A percentile compares a stretch with the other conserved stretches of the same genome.
phyloP scores from a whole-genome alignment of 2,113 vertebrate species.

The Hipposideros armiger region DNA sequence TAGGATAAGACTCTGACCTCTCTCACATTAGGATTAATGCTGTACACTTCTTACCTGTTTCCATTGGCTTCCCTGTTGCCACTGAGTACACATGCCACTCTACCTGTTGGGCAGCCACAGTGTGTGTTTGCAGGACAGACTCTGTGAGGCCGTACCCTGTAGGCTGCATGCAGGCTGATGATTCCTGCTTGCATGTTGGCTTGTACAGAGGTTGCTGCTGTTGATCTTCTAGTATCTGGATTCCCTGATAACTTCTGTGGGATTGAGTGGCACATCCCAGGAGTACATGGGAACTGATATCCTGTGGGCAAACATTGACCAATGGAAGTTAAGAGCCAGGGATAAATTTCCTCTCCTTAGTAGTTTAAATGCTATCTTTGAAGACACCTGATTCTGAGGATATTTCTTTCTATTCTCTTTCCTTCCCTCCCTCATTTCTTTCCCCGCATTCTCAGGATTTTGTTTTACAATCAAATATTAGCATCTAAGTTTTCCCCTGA shows the following conservation, averaged over 20 bases:
- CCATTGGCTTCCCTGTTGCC: neutral
- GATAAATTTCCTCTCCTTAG: neutral
- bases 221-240: neutral
- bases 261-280: neutral
- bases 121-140: neutral
- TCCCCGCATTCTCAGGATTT: neutral
- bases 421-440: neutral
- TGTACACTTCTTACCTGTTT: neutral
- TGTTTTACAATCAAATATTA: neutral
- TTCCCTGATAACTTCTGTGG: neutral
- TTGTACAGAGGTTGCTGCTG: neutral
- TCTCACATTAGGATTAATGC: neutral
- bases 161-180: neutral
- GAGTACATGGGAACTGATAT: neutral
- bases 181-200: neutral
- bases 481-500: neutral
- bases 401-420: neutral
- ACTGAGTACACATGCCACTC: neutral
- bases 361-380: neutral
- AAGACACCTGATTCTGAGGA: neutral
- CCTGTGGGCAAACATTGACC: neutral
- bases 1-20: no score
- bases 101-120: neutral
- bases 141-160: neutral
- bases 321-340: neutral